Evolutionary conservation across 2,113 vertebrate species (phyloP).

Genomic region (Pseudorectes ferrugineus): DNA sequence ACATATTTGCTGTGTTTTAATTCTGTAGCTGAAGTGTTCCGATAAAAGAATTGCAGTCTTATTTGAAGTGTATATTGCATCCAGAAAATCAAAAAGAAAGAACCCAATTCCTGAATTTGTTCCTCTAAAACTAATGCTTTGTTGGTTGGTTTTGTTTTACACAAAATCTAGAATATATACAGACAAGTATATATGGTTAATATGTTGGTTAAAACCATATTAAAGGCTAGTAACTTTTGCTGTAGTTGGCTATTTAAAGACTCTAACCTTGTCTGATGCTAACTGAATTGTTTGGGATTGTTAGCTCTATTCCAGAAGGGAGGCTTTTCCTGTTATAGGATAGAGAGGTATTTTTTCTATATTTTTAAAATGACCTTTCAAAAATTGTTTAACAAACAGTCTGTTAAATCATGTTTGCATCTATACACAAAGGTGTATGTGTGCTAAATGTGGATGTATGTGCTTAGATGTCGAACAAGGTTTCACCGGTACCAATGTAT

Average conservation of each 20-base stretch:
- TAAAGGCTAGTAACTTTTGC: background rate
- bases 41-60: background rate
- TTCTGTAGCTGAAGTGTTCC: background rate
- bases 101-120: background rate
- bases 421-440: background rate
- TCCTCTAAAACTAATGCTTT: background rate
- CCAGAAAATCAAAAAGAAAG: background rate
- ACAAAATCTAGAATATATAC: background rate
- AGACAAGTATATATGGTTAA: background rate
- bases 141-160: background rate
- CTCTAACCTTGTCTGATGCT: background rate
- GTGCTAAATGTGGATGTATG: fast-evolving
- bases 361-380: background rate
- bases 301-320: background rate
- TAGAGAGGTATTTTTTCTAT: background rate
- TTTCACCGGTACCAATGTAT: background rate
- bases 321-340: background rate
- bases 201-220: background rate
- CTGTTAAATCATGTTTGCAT: background rate
- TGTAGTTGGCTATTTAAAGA: background rate
- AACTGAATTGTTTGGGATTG: background rate
- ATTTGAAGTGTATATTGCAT: background rate
- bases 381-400: fast-evolving
- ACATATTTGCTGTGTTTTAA: background rate
- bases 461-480: background rate